Conservation (phyloP, 2,113 vertebrate genomes). For the Brachypteracias leptosomus region DNA sequence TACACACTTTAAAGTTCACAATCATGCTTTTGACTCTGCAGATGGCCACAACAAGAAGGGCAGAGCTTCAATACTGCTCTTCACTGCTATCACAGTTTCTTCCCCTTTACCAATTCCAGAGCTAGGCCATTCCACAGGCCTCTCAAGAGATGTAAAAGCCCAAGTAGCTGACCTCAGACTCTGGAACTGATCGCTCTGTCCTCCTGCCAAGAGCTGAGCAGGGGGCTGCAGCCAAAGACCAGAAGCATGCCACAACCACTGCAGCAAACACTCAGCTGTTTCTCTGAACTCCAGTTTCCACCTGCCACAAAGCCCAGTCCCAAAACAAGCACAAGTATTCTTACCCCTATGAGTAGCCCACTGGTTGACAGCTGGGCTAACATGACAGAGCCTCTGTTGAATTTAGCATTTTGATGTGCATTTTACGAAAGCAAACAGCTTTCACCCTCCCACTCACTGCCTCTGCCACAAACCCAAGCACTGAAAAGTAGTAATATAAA, state of each 20-base stretch:
- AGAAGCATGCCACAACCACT: background rate
- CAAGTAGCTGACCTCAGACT: background rate
- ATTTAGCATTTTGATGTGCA: background rate
- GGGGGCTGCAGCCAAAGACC: background rate
- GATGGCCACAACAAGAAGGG: background rate
- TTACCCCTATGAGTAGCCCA: background rate
- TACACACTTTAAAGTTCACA: background rate
- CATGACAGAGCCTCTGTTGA: background rate
- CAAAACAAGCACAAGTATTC: background rate
- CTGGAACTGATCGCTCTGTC: background rate
- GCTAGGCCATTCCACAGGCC: background rate
- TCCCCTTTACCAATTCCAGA: background rate
- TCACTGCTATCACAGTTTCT: background rate
- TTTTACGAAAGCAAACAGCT: background rate
- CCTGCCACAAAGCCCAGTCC: background rate
- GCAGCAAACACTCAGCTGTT: background rate
- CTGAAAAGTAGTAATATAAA: background rate
- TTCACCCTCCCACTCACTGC: background rate
- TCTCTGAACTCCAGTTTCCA: background rate
- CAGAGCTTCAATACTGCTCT: background rate
- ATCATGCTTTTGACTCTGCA: fast-evolving
- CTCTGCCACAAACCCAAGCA: background rate
- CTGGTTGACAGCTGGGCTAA: background rate
- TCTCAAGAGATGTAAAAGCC: background rate
- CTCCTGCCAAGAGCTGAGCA: background rate